Evolutionary conservation across 2,888 invertebrate genomes (phyloP), one percentile per base, ranked within the genome.

Genomic region (Drosophila austrosaltans): DNA sequence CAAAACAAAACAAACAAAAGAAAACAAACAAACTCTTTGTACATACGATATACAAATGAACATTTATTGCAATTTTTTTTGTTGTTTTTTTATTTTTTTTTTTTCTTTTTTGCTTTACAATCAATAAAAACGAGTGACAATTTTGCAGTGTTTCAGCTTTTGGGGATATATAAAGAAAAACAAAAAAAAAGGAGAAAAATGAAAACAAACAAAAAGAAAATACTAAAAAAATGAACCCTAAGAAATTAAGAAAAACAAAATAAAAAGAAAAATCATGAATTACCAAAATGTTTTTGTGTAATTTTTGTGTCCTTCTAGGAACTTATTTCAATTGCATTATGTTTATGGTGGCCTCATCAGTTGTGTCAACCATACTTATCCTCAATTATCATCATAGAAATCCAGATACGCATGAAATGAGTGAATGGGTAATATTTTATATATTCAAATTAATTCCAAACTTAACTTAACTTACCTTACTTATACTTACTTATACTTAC

Each of bases 241-340:
- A 22, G 22, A 48, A 22, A 22, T 2, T 44, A 22, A 44, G 0
- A 20, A 8, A 44, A 44, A 7, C 7, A 69, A 20, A 3, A 10
- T 30, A 28, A 22, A 22, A 40, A 28, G 6, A 10, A 20, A 32
- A 53, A 61, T 77, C 75, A 87, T 78, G 68, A 79, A 77, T 82
- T 84, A 89, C 86, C 89, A 91, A 91, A 91, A 91, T 87, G 89
- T 92, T 92, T 92, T 92, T 91, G 91, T 91, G 92, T 92, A 84
- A 91, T 91, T 91, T 91, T 92, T 91, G 91, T 94, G 97, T 93
- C 79, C 94, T 91, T 91, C 91, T 91, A 96, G 97, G 97, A 93
- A 98, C 98, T 87, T 98, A 98, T 94, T 99, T 99, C 95, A 98
- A 98, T 94, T 98, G 98, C 94, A 98, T 98, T 94, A 99, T 99